Evolutionary conservation across 2,888 invertebrate genomes (phyloP), one percentile per base, ranked within the genome.

Genomic region (Drosophila lacicola): DNA sequence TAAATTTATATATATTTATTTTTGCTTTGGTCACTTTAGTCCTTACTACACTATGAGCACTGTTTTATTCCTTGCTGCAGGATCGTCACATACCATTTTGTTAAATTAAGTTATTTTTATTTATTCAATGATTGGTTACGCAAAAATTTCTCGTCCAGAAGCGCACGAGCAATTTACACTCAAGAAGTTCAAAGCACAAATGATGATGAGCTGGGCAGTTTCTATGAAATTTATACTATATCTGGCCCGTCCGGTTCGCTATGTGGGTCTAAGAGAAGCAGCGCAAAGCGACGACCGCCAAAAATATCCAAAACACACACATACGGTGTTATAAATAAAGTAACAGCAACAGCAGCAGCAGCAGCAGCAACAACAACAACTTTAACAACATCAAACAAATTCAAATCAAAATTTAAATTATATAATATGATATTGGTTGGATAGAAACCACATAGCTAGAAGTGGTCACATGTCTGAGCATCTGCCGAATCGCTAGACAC

Each of bases 151-250:
- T 88, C 86, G 86, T 74, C 71, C 90, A 70, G 61, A 72, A 77
- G 74, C 80, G 74, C 68, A 70, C 86, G 79, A 82, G 89, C 82
- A 82, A 80, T 85, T 90, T 81, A 85, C 88, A 87, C 90, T 88
- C 82, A 83, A 88, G 90, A 89, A 90, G 91, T 91, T 90, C 90
- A 89, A 91, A 92, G 89, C 91, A 91, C 91, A 91, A 92, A 90
- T 91, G 91, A 91, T 91, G 90, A 90, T 91, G 88, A 89, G 87
- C 85, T 82, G 80, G 84, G 77, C 84, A 89, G 87, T 78, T 82
- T 90, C 90, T 85, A 83, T 89, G 89, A 89, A 91, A 91, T 91
- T 92, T 91, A 91, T 91, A 91, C 90, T 86, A 89, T 80, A 88
- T 82, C 81, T 79, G 82, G 68, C 79, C 71, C 57, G 71, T 70